Conservation (phyloP, 2,113 vertebrate genomes). For the Cyprinus carpio region DNA sequence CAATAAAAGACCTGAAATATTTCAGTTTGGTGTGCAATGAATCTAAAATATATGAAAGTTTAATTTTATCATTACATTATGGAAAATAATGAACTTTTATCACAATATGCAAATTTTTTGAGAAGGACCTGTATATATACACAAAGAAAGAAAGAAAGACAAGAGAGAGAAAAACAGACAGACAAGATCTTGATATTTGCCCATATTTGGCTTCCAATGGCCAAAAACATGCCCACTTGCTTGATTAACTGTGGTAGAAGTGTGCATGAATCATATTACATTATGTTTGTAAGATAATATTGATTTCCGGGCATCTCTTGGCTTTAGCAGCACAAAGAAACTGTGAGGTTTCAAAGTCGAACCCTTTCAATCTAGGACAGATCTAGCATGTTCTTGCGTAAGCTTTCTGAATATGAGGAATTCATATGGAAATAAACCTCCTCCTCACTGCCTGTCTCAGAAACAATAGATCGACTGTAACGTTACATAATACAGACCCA, state of each 20-base stretch:
- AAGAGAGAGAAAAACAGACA: no score
- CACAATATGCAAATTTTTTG: no score
- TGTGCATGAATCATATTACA: neutral
- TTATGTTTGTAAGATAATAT: neutral
- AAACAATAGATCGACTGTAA: constrained; percentile 15
- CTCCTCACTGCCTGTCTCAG: constrained; percentile 13
- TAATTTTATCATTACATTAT: no score
- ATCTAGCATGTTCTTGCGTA: neutral
- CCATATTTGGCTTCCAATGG: no score
- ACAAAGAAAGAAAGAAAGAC: no score
- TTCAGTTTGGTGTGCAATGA: no score
- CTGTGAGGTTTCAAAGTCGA: neutral
- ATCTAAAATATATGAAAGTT: no score
- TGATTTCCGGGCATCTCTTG: neutral
- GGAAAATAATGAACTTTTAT: no score
- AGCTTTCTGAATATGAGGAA: constrained; percentile 35
- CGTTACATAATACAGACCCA: neutral
- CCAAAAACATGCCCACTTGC: no score
- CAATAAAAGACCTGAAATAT: no score
- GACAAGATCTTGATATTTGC: neutral
- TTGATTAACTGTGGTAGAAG: neutral
- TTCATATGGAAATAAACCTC: constrained; percentile 45
- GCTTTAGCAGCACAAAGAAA: neutral
- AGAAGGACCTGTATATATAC: no score
- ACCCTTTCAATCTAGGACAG: neutral